A percentile compares a stretch with the other conserved stretches of the same genome.
These are phyloP conservation scores for Cepaea hortensis DNA, from an alignment of 2,888 invertebrate genomes.

Conservation along the genomic window DNA sequence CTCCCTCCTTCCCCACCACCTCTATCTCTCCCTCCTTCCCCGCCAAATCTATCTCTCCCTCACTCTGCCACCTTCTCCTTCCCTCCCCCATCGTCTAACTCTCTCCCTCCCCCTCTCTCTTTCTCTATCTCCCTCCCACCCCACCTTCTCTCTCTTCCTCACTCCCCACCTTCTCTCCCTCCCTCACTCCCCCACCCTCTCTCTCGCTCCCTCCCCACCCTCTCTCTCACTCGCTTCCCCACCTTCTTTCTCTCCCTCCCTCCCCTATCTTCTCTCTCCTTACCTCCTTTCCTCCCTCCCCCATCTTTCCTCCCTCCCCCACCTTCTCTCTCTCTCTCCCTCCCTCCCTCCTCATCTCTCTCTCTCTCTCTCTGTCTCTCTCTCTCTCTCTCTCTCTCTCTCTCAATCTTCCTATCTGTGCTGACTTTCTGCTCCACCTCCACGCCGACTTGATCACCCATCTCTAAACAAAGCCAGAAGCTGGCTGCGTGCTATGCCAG, in stretches of 20 bases:
- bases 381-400: not conserved
- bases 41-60: too few relatives aligned
- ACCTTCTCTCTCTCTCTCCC: not conserved
- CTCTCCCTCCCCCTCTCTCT: too few relatives aligned
- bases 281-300: not conserved
- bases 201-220: too few relatives aligned
- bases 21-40: too few relatives aligned
- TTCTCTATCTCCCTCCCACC: too few relatives aligned
- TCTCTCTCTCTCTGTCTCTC: not conserved
- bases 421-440: not conserved
- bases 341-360: not conserved
- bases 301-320: not conserved
- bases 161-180: too few relatives aligned
- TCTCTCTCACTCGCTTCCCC: not conserved
- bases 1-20: too few relatives aligned
- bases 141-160: too few relatives aligned
- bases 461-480: too few relatives aligned
- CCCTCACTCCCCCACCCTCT: too few relatives aligned
- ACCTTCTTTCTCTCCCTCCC: not conserved
- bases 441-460: not conserved
- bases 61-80: too few relatives aligned
- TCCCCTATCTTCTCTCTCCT: not conserved
- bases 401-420: not conserved
- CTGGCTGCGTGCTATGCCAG: not conserved
- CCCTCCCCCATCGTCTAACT: too few relatives aligned